phyloP scores from a whole-genome alignment of 2,113 vertebrate genomes.

The Peromyscus polionotus region DNA sequence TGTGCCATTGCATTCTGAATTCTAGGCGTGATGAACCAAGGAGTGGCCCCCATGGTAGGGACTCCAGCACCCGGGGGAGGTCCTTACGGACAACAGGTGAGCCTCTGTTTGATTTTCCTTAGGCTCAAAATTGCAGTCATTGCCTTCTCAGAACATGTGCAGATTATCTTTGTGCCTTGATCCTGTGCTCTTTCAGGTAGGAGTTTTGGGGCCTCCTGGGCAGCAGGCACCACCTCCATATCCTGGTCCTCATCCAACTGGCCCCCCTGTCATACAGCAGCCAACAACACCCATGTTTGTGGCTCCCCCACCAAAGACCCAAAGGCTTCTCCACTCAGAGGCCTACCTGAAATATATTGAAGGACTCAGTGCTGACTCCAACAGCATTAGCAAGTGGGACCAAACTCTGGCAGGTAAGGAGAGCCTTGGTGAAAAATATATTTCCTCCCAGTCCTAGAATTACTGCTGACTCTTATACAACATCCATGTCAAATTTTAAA shows the following conservation, averaged over 20 bases:
- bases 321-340: constrained; percentile 98
- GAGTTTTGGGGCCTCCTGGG: constrained; percentile 89
- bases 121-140: neutral
- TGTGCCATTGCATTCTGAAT: constrained; percentile 86
- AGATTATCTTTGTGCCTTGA: constrained; percentile 9
- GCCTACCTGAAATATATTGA: constrained; percentile 98
- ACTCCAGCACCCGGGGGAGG: constrained; percentile 90
- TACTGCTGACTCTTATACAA: neutral
- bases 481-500: neutral
- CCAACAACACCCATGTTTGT: constrained; percentile 98
- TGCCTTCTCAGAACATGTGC: constrained; percentile 49
- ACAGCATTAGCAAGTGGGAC: constrained; percentile 98
- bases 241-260: constrained; percentile 92
- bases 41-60: constrained; percentile 92
- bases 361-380: constrained; percentile 96
- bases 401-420: constrained; percentile 97
- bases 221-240: constrained; percentile 96
- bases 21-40: constrained; percentile 96
- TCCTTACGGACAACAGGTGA: constrained; percentile 96
- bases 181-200: constrained; percentile 87
- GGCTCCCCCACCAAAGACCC: constrained; percentile 96
- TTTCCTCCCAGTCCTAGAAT: neutral
- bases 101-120: constrained; percentile 57
- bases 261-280: constrained; percentile 93
- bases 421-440: constrained; percentile 28